A percentile compares a stretch with the other conserved stretches of the same genome.
Conservation (phyloP, 2,113 vertebrate genomes). For the Lagopus leucura region DNA sequence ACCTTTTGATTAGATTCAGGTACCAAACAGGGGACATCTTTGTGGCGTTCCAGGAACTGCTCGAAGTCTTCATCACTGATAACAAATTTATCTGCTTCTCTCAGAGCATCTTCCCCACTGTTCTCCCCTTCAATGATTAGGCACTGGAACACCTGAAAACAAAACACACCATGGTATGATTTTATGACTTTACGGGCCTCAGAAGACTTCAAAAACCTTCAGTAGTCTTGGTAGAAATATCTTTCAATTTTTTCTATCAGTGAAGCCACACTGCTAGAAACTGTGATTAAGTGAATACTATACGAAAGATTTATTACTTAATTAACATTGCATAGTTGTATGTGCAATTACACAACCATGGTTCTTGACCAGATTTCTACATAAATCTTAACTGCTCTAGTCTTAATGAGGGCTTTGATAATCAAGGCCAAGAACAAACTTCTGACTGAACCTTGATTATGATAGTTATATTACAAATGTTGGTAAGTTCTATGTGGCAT, state of each 20-base stretch:
- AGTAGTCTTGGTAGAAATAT: neutral
- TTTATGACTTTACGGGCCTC: neutral
- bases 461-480: neutral
- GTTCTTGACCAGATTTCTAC: neutral
- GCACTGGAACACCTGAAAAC: conserved; percentile 91
- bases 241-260: neutral
- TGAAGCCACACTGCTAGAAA: neutral
- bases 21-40: conserved; percentile 85
- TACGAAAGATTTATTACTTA: neutral
- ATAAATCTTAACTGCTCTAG: neutral
- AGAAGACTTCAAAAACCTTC: neutral
- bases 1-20: conserved; percentile 96
- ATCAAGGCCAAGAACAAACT: neutral
- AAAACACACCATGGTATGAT: neutral
- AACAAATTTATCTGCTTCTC: conserved; percentile 88
- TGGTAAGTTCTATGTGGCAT: neutral
- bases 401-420: neutral
- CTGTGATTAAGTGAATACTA: neutral
- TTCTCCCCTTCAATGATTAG: conserved; percentile 94
- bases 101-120: conserved; percentile 83
- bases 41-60: conserved; percentile 86
- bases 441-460: neutral
- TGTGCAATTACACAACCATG: neutral
- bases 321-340: neutral
- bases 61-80: conserved; percentile 87